Base-by-base conservation (phyloP, 2,797 vertebrate species). In the Hephaestus fuliginosus region DNA sequence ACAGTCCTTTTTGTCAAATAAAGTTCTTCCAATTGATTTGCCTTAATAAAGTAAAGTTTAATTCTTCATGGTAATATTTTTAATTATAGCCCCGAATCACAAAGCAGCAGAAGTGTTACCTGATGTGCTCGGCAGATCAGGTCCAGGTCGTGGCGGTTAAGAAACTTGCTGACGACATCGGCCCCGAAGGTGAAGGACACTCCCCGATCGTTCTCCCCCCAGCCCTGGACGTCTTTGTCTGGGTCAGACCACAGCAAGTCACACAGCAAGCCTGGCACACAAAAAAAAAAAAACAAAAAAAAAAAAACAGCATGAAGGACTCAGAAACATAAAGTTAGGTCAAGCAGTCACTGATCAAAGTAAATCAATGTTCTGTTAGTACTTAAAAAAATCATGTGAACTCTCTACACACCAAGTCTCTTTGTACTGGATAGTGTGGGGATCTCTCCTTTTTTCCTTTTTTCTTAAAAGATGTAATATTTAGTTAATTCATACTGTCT, bases 81-180 rank as follows among this genome's bases (percentile, higher is more conserved):
- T 4, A 57, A 61, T 17, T 39, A 0, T 5, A 41, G 36, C 5
- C 11, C 3, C 43, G 25, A 55, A 17, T 60, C 20, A 33, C n/a
- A 43, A 20, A 33, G n/a, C 13, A 66, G 62, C 30, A 28, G 1
- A 4, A 18, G 5, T 48, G 28, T 68, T 80, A 98, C 97, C 96
- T 98, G 97, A 93, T 98, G 97, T 80, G 97, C 97, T 94, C 97
- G 95, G 94, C 97, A 98, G 89, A 98, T 98, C 90, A 98, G 96
- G 89, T 98, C 97, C 95, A 98, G 95, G 92, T 98, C 97, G 17
- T 98, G 97, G 76, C 97, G 97, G 93, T 98, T 98, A 86, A 98
- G 96, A 89, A 98, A 98, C 95, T 98, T 97, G 96, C 97, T 98
- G 95, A 98, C 97, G 79, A 98, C 97, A 63, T 98, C 97, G 64